A percentile compares a stretch with the other conserved stretches of the same genome.
Conservation (phyloP, 2,888 invertebrate genomes). For the Cheilosia vulpina region DNA sequence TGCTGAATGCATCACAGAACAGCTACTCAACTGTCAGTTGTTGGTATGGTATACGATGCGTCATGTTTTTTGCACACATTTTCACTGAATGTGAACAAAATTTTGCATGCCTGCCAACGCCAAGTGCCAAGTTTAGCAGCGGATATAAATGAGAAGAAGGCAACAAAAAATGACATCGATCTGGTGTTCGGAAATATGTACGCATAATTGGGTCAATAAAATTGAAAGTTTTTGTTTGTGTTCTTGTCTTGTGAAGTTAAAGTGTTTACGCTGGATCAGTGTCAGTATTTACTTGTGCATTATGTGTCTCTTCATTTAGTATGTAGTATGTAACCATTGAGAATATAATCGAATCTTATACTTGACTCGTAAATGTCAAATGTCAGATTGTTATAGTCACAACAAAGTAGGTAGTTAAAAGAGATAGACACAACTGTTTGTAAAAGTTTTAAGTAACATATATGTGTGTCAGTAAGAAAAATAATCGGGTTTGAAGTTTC, state of each 20-base stretch:
- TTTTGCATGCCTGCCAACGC: slow-evolving; percentile 16
- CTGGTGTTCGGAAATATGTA: slow-evolving; percentile 40
- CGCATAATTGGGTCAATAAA: slow-evolving; percentile 62
- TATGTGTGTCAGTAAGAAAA: too few species aligned
- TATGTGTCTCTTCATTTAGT: not conserved
- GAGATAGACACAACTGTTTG: too few species aligned
- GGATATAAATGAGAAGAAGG: slow-evolving; percentile 32
- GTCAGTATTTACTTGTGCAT: not conserved
- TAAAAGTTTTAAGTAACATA: too few species aligned
- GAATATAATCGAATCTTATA: too few species aligned
- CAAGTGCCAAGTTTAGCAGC: slow-evolving; percentile 45
- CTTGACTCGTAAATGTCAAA: too few species aligned
- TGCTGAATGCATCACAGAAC: slow-evolving; percentile 67
- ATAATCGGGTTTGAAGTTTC: too few species aligned
- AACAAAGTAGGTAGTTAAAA: too few species aligned
- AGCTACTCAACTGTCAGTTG: slow-evolving; percentile 60
- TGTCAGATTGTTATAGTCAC: too few species aligned
- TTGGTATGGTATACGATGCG: slow-evolving; percentile 50
- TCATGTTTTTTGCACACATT: slow-evolving; percentile 65
- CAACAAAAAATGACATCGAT: slow-evolving; percentile 35
- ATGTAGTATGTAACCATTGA: too few species aligned
- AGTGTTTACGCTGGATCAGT: not conserved
- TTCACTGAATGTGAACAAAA: slow-evolving; percentile 47
- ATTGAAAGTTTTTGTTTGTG: slow-evolving; percentile 49
- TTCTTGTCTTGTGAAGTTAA: not conserved